These are phyloP conservation scores for Harpagifer antarcticus DNA, from an alignment of 2,797 vertebrate genomes.

Conservation along the genomic window DNA sequence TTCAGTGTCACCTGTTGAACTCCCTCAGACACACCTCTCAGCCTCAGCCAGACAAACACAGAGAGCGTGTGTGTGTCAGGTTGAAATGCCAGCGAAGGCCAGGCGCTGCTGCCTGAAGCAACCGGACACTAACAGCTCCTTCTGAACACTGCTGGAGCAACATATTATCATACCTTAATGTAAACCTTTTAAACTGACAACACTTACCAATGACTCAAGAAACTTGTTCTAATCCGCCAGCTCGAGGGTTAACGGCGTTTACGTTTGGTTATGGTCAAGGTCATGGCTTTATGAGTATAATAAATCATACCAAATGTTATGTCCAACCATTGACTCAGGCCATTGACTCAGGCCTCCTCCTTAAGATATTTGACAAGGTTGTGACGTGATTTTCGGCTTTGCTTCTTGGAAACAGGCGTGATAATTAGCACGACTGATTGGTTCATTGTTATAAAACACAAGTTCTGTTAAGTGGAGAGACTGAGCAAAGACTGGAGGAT, in stretches of 20 bases:
- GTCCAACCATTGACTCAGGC: background rate
- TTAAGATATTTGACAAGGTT: background rate
- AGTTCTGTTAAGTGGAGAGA: too few species aligned
- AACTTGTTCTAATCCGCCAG: background rate
- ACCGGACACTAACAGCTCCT: background rate
- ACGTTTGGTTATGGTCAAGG: background rate
- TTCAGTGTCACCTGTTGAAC: conserved; percentile 32
- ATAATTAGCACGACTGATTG: too few species aligned
- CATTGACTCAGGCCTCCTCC: background rate
- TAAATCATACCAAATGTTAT: background rate
- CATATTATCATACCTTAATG: background rate
- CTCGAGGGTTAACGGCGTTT: background rate
- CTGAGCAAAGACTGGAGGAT: too few species aligned
- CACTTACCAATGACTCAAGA: background rate
- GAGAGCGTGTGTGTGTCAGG: conserved; percentile 7
- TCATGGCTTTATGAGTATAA: background rate
- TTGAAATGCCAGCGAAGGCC: background rate
- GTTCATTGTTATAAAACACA: too few species aligned
- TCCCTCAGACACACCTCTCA: conserved; percentile 26
- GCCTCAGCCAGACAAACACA: conserved; percentile 10
- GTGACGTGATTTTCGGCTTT: too few species aligned
- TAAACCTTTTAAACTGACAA: background rate
- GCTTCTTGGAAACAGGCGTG: background rate
- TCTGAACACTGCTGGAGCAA: background rate
- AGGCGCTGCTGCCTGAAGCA: too few species aligned